Conservation (phyloP, 2,888 invertebrate species). For the Erebia aethiops region DNA sequence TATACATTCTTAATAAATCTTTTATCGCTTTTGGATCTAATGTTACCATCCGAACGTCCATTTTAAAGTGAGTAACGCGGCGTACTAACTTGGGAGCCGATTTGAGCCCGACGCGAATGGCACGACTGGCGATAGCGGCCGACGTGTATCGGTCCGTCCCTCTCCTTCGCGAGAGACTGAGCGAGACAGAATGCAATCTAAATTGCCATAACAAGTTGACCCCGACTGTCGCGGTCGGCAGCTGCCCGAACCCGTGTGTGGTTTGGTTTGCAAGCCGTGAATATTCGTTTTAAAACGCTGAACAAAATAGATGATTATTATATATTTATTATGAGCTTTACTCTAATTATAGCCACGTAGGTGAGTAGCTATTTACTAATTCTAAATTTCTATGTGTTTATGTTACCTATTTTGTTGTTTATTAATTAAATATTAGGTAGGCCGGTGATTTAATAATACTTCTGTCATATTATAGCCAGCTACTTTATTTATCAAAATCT, state of each 20-base stretch:
- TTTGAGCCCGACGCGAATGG: slow-evolving; percentile 15
- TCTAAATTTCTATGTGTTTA: no score
- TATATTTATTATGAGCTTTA: not conserved
- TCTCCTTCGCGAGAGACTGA: not conserved
- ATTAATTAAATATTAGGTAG: not conserved
- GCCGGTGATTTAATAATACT: no score
- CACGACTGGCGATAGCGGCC: slow-evolving; percentile 11
- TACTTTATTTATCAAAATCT: no score
- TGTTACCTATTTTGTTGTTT: not conserved
- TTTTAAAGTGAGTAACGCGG: slow-evolving; percentile 4
- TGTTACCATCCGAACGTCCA: slow-evolving; percentile 20
- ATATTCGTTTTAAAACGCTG: slow-evolving; percentile 4
- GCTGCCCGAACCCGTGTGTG: not conserved
- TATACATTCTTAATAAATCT: slow-evolving; percentile 42
- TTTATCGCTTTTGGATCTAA: slow-evolving; percentile 36
- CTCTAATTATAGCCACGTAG: not conserved
- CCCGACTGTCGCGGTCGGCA: slow-evolving; percentile 15
- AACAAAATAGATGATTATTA: not conserved
- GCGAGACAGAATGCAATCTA: slow-evolving; percentile 11
- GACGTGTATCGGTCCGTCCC: slow-evolving; percentile 7
- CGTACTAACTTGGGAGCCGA: slow-evolving; percentile 19
- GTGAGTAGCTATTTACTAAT: no score
- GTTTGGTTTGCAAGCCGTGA: not conserved
- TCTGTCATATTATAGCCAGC: no score
- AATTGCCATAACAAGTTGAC: slow-evolving; percentile 19